Base-by-base conservation (phyloP, 2,888 invertebrate genomes). In the Priocnemis perturbator region DNA sequence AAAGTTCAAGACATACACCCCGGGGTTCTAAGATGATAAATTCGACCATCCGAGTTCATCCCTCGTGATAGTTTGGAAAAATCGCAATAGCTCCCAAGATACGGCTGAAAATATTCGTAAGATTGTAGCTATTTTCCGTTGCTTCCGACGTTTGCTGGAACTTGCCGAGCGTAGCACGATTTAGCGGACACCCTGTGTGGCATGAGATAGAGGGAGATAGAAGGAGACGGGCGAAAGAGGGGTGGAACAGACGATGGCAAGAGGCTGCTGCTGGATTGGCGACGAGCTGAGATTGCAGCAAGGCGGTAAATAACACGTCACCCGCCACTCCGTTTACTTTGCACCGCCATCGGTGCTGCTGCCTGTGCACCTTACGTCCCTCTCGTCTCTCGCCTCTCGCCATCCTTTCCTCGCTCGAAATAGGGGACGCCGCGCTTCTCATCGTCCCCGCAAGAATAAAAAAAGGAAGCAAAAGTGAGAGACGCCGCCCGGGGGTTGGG, bases 231-330 rank as follows among this genome's bases (percentile, higher is more conserved):
- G 37, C 37, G 37, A 67, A 65, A 60, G 57, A 65, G 64, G 68
- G 62, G 55, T 58, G 64, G 26, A 11, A 37, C 11, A 30, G 21
- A 17, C 30, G 69, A 60, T 52, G 63, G 64, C 56, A 53, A 65
- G 66, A 69, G 73, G 73, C 57, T 37, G 37, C 37, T 71, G 76
- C 72, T 69, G 72, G 71, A 81, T 77, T 71, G 77, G 78, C 80
- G 81, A 79, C 81, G 81, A 81, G 84, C 79, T 77, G 83, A 84
- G 83, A 84, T 85, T 85, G 81, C 83, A 79, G 78, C 79, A 79
- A 78, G 82, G 74, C 79, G 78, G 85, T 86, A 86, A 86, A 86
- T 86, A 85, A 86, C 81, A 85, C 85, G 84, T 85, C 84, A 84
- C 76, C 77, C 82, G 81, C 80, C 78, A 81, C 77, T 85, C 76